Conservation (phyloP, 1,140 invertebrate species). For the Bombus haemorrhoidalis region DNA sequence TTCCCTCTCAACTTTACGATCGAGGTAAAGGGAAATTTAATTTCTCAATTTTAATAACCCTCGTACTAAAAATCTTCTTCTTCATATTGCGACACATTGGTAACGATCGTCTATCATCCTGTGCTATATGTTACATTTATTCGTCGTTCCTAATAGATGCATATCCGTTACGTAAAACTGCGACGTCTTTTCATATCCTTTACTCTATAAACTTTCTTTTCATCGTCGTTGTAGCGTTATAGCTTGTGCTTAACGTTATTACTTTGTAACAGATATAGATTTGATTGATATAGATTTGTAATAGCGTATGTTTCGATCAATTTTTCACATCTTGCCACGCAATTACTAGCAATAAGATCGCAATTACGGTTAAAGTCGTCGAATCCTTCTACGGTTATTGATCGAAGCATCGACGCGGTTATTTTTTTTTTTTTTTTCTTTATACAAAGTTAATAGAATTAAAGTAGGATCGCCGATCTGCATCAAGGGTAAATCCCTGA, state of each 20-base stretch:
- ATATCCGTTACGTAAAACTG: too few species aligned
- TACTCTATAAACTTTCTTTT: too few species aligned
- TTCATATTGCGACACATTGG: too few species aligned
- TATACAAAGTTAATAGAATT: constrained; percentile 30
- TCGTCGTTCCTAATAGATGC: too few species aligned
- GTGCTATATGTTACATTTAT: too few species aligned
- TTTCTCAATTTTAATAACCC: too few species aligned
- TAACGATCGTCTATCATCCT: too few species aligned
- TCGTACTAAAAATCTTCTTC: too few species aligned
- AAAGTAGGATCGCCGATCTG: constrained; percentile 43
- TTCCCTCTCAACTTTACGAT: not conserved
- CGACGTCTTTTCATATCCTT: too few species aligned
- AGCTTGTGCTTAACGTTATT: not conserved
- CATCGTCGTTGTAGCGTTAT: too few species aligned
- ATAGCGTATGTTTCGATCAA: not conserved
- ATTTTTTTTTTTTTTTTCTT: not conserved
- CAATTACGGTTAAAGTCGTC: not conserved
- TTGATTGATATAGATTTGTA: not conserved
- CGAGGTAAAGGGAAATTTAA: too few species aligned
- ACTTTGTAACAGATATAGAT: not conserved
- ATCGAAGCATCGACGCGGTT: not conserved
- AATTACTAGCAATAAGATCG: too few species aligned
- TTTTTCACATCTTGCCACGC: not conserved
- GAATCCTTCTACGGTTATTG: not conserved
- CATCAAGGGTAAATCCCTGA: constrained; percentile 38